phyloP scores from a whole-genome alignment of 1,140 invertebrate species.

The Eupristina koningsbergeri region DNA sequence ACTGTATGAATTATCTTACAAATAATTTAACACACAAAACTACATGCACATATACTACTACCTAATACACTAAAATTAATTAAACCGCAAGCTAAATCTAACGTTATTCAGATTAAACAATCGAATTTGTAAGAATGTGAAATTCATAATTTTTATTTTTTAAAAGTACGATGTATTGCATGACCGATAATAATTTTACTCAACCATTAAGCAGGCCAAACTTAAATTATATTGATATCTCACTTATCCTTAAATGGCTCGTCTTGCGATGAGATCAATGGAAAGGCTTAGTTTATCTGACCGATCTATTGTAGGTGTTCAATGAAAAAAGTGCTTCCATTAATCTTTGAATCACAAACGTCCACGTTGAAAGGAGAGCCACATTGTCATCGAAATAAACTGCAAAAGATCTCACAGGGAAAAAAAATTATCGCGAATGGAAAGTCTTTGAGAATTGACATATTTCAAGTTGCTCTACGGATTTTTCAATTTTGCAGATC shows the following conservation, averaged over 20 bases:
- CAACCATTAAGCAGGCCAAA: not conserved
- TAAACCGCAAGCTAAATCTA: too few relatives aligned
- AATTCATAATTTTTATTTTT: not conserved
- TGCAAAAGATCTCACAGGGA: slow-evolving; percentile 5
- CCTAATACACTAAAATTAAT: not conserved
- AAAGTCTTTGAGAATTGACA: slow-evolving; percentile 3
- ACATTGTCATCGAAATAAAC: slow-evolving; percentile 3
- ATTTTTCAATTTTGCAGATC: slow-evolving; percentile 4
- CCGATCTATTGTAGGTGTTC: slow-evolving; percentile 24
- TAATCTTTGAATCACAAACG: slow-evolving; percentile 43
- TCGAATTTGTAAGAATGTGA: too few relatives aligned
- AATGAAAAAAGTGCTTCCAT: slow-evolving; percentile 24
- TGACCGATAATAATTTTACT: slow-evolving; percentile 9
- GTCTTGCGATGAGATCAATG: slow-evolving; percentile 24
- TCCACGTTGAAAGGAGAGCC: slow-evolving; percentile 4
- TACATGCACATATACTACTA: not conserved
- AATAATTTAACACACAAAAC: not conserved
- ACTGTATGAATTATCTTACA: not conserved
- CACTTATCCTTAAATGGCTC: slow-evolving; percentile 19
- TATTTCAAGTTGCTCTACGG: not conserved
- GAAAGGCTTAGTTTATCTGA: slow-evolving; percentile 44
- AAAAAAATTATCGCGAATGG: not conserved
- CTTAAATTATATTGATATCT: slow-evolving; percentile 20
- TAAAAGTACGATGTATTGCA: not conserved
- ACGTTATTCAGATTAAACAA: too few relatives aligned